Evolutionary conservation across 1,140 invertebrate genomes (phyloP).

Genomic region (Steinernema khuongi): DNA sequence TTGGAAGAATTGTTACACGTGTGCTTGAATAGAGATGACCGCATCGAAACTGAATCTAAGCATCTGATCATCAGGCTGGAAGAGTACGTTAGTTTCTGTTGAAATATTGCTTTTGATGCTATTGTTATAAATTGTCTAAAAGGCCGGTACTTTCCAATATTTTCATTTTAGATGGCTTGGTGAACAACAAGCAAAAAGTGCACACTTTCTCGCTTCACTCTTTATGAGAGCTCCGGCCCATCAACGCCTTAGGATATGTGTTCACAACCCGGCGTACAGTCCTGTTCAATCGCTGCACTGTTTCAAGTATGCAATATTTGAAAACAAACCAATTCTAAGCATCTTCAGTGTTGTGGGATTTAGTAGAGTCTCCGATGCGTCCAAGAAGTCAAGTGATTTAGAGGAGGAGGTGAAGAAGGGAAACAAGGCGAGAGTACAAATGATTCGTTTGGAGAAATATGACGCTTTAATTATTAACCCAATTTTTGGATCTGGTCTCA

Average conservation of each 20-base stretch:
- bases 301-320: conserved; percentile 26
- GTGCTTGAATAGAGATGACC: conserved; percentile 38
- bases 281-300: conserved; percentile 34
- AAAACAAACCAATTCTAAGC: neutral
- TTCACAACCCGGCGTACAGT: conserved; percentile 49
- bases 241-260: conserved; percentile 37
- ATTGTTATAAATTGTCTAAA: neutral
- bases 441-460: conserved; percentile 51
- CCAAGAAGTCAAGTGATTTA: conserved; percentile 41
- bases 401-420: conserved; percentile 47
- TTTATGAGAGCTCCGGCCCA: conserved; percentile 34
- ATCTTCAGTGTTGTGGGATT: conserved; percentile 21
- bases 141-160: too few species aligned
- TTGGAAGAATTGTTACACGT: conserved; percentile 38
- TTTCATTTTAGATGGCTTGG: conserved; percentile 40
- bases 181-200: conserved; percentile 35
- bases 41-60: conserved; percentile 39
- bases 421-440: conserved; percentile 42
- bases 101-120: conserved; percentile 22
- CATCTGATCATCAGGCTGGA: conserved; percentile 44
- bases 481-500: conserved; percentile 37
- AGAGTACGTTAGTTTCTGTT: conserved; percentile 37
- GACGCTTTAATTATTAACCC: conserved; percentile 50
- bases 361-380: neutral
- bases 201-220: conserved; percentile 41